phyloP scores from a whole-genome alignment of 2,797 vertebrate genomes.

The Hafferia zeledoni region DNA sequence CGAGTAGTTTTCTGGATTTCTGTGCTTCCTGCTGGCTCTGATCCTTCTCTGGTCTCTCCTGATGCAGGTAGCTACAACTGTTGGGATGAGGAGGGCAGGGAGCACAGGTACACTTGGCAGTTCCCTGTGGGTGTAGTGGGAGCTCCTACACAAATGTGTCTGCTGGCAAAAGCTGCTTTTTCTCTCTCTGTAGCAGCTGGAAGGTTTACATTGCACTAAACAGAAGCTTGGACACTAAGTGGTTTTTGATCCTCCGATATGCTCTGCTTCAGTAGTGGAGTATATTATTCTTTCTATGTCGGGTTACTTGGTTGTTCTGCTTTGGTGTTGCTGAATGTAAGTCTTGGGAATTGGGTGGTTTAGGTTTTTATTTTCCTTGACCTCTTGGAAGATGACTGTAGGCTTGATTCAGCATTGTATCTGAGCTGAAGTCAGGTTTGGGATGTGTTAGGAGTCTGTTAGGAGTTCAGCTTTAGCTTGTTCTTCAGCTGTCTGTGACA shows the following conservation, averaged over 20 bases:
- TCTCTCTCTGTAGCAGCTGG: not conserved
- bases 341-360: not conserved
- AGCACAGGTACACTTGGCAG: not conserved
- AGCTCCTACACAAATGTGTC: not conserved
- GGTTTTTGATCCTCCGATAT: slow-evolving; percentile 30
- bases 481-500: not conserved
- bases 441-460: not conserved
- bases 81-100: not conserved
- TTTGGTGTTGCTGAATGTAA: not conserved
- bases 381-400: not conserved
- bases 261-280: slow-evolving; percentile 9
- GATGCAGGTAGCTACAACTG: not conserved
- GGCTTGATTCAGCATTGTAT: not conserved
- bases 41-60: not conserved
- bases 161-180: not conserved
- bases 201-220: not conserved
- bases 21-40: not conserved
- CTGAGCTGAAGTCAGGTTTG: not conserved
- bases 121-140: not conserved
- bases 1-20: not conserved
- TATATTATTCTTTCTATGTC: not conserved
- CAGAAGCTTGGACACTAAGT: not conserved
- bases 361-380: not conserved
- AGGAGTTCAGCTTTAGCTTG: not conserved
- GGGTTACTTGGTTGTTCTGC: not conserved